A percentile compares a stretch with the other conserved stretches of the same genome.
Conservation (phyloP, 2,113 vertebrate genomes). For the Coptodon rendalli region DNA sequence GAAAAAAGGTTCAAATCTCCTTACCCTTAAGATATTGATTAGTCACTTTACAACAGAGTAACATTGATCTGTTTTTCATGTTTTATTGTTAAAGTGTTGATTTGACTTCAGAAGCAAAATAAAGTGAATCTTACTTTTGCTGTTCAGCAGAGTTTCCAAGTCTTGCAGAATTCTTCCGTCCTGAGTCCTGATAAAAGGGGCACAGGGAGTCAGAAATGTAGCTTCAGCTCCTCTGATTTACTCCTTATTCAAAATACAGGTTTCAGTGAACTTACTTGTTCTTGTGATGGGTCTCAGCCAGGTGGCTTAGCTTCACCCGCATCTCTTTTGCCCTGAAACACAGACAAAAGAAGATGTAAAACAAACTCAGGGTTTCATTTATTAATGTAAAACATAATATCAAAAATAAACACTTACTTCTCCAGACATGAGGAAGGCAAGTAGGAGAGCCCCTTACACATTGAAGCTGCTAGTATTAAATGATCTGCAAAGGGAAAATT, state of each 20-base stretch:
- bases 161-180: constrained; percentile 52
- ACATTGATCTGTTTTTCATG: not conserved
- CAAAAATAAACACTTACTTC: constrained; percentile 43
- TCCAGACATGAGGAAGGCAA: constrained; percentile 69
- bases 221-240: not conserved
- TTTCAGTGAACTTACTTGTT: constrained; percentile 37
- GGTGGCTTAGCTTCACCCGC: constrained; percentile 63
- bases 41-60: not conserved
- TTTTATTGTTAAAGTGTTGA: not conserved
- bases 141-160: constrained; percentile 61
- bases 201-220: not conserved
- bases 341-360: not conserved
- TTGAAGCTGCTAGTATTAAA: not conserved
- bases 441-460: constrained; percentile 68
- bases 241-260: not conserved
- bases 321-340: constrained; percentile 71
- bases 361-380: not conserved
- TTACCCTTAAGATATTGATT: accelerated
- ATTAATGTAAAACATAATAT: not conserved
- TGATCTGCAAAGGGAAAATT: not conserved
- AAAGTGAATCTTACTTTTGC: constrained; percentile 41
- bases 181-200: constrained; percentile 25
- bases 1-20: not conserved
- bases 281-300: constrained; percentile 63
- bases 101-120: not conserved